Conservation (phyloP, 2,888 invertebrate genomes). For the Smittia sp. region DNA sequence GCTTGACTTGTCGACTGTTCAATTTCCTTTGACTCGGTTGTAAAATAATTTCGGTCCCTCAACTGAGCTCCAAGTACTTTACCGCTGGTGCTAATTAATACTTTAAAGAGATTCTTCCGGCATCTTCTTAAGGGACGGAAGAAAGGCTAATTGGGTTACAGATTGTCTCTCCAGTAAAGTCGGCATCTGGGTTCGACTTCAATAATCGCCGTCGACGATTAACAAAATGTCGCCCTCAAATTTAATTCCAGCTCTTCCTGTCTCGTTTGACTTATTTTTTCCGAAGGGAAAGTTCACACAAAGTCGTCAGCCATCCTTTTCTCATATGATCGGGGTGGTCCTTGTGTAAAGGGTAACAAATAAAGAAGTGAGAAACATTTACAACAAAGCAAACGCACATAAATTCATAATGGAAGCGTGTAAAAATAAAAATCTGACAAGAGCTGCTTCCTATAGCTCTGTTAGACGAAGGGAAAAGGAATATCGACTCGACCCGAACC, state of each 20-base stretch:
- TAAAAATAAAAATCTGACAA: conserved; percentile 14
- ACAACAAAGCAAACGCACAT: conserved; percentile 23
- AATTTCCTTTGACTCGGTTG: no score
- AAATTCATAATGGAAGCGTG: conserved; percentile 41
- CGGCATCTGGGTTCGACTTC: background rate
- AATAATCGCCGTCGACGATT: background rate
- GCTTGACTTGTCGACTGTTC: no score
- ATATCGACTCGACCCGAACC: conserved; percentile 26
- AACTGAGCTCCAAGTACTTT: no score
- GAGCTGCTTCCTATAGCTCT: conserved; percentile 14
- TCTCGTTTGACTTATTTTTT: background rate
- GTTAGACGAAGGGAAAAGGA: background rate
- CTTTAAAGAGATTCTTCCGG: background rate
- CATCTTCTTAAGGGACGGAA: background rate
- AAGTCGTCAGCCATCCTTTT: background rate
- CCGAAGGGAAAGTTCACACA: background rate
- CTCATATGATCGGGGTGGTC: conserved; percentile 18
- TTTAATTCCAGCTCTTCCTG: background rate
- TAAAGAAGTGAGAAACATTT: conserved; percentile 37
- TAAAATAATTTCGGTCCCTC: no score
- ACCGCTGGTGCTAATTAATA: background rate
- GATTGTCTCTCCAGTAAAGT: background rate
- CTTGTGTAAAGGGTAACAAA: conserved; percentile 35
- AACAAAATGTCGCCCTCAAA: conserved; percentile 16
- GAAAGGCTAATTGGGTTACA: conserved; percentile 12